A percentile compares a stretch with the other conserved stretches of the same genome.
Conservation (phyloP, 2,888 invertebrate genomes). For the Pristionchus fissidentatus region DNA sequence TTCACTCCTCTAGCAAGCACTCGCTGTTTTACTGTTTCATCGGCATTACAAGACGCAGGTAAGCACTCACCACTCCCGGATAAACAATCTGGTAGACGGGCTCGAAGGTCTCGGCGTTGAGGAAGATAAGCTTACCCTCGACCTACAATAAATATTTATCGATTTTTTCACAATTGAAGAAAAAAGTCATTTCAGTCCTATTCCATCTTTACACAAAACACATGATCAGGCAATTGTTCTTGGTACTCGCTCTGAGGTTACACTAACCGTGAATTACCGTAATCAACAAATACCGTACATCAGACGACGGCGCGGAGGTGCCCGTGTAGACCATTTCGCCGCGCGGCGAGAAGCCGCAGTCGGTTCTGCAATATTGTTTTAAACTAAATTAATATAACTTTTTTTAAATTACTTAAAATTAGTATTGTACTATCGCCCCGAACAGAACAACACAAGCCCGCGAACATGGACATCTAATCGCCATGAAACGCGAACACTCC, state of each 20-base stretch:
- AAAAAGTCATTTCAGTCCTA: too few species aligned
- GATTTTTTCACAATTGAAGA: too few species aligned
- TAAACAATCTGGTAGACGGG: slow-evolving; percentile 85
- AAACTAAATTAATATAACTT: too few species aligned
- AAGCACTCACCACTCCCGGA: slow-evolving; percentile 80
- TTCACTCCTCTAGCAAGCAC: neutral
- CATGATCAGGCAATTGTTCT: neutral
- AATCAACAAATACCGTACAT: neutral
- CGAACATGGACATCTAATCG: too few species aligned
- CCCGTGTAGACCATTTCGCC: slow-evolving; percentile 91
- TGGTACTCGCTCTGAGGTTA: too few species aligned
- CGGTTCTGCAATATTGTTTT: slow-evolving; percentile 78
- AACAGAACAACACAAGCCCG: too few species aligned
- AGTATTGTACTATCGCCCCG: too few species aligned
- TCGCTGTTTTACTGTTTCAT: neutral
- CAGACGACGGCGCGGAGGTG: slow-evolving; percentile 83
- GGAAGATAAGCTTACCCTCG: slow-evolving; percentile 85
- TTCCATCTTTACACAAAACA: too few species aligned
- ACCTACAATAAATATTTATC: too few species aligned
- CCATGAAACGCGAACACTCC: too few species aligned
- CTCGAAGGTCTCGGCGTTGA: slow-evolving; percentile 85
- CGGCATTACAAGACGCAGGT: neutral
- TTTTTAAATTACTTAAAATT: too few species aligned
- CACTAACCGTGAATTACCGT: neutral
- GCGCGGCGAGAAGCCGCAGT: slow-evolving; percentile 89